Evolutionary conservation across 1,140 invertebrate genomes (phyloP).

Genomic region (Gryon sp.): DNA sequence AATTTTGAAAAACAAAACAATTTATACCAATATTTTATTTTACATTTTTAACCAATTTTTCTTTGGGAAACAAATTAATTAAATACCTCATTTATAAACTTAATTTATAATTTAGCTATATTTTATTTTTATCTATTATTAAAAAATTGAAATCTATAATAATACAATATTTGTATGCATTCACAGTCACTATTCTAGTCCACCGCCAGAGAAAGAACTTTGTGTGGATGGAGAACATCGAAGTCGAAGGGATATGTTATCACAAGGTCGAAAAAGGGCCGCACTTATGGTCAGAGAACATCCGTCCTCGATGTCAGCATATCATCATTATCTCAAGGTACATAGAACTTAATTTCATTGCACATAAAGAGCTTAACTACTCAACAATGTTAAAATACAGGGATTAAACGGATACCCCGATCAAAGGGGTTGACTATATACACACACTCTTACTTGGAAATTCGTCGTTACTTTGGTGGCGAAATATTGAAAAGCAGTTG

Average conservation of each 20-base stretch:
- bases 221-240: constrained; percentile 79
- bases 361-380: constrained; percentile 12
- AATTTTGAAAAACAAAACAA: no score
- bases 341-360: constrained; percentile 38
- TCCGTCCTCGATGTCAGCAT: constrained; percentile 74
- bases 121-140: no score
- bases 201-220: constrained; percentile 82
- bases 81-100: no score
- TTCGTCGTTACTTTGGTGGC: constrained; percentile 35
- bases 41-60: no score
- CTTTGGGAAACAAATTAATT: no score
- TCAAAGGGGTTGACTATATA: constrained; percentile 8
- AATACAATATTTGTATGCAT: no score
- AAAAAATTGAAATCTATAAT: no score
- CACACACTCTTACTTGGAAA: constrained; percentile 21
- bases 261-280: constrained; percentile 85
- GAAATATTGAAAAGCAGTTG: constrained; percentile 67
- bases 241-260: constrained; percentile 87
- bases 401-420: constrained; percentile 18
- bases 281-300: constrained; percentile 83
- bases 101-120: no score
- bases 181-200: constrained; percentile 80
- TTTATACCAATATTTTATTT: no score
- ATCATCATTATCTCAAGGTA: constrained; percentile 78
- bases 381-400: constrained; percentile 23